Evolutionary conservation across 1,140 invertebrate species (phyloP), one percentile per base, ranked within the genome.

Genomic region (Lepidurus apus): DNA sequence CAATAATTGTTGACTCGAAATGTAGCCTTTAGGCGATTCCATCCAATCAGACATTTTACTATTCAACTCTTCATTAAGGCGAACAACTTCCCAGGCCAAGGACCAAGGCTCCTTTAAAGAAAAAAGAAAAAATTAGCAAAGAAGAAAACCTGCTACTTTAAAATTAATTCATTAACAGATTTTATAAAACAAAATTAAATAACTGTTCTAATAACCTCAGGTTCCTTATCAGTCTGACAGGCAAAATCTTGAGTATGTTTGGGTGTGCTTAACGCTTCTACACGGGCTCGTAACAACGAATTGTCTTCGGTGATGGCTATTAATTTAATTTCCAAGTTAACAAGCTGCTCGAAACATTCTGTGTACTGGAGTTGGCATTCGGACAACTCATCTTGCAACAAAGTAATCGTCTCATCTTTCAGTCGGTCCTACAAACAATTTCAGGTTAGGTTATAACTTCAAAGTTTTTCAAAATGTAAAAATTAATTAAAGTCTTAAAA

Each of bases 381-480:
- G 53, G 53, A 65, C 53, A 65, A 65, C 53, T 65, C 53, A 65
- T 13, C 53, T 65, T 65, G 53, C 53, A 65, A 65, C 6, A 65
- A 21, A 65, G 53, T n/a, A 21, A 65, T 65, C 13, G 53, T 65
- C 6, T 65, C 53, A 17, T 65, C 53, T 17, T 17, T 65, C 17
- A 65, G 21, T 5, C 53, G 53, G 21, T 65, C 53, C 53, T 65
- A 65, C 7, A 65, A 34, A 34, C 34, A 4, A 34, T 34, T 34
- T 34, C 34, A 34, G 34, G 4, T 34, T 34, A 34, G 34, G 34
- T 34, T 34, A 34, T 34, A 34, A 34, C 3, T 34, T 34, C 34
- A 34, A 34, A 34, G 26, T 34, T 34, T 3, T 34, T 34, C 34
- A 34, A 34, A 34, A 34, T 34, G 34, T 34, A 4, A 34, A 34